Base-by-base conservation (phyloP, 2,888 invertebrate genomes). In the Byasa hedistus region DNA sequence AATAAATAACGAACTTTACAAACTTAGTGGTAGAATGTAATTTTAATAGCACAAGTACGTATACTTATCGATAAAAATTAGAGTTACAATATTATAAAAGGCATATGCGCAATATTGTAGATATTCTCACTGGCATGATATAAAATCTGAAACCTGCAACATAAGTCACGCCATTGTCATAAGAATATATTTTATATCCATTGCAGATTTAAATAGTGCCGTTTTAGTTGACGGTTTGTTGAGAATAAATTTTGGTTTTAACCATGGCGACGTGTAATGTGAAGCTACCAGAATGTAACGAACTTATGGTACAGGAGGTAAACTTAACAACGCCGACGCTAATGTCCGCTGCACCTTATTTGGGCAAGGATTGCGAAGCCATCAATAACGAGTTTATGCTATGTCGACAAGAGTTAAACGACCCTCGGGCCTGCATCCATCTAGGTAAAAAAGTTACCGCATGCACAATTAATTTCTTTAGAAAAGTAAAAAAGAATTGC, bases 301-400 rank as follows among this genome's bases (percentile, higher is more conserved):
- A 98, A 71, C 89, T 99, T 64, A 95, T 94, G 0, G 96, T 96
- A n/a, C 94, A 94, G 65, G 98, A 88, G 71, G 84, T 98, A 12
- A 94, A 96, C 76, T 77, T 99, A 52, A 96, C 98, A 3, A 94
- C 95, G 3, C 94, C 97, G 12, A 95, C 95, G 59, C 91, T 99
- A 27, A 94, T 96, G 82, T 96, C 98, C 22, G 98, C 96, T 1
- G 95, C 97, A 19, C 95, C 97, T 75, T 97, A 98, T 86, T 89
- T 99, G 76, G 99, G 98, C 71, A 97, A 97, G 87, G 93, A 94
- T 76, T 99, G 99, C 87, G 98, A 99, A 89, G 86, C 91, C 64
- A 92, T 95, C 74, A 97, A 97, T 89, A 98, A 98, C 95, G 98
- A 99, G 87, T 99, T 96, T 81, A 95, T 98, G 94, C 88, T 99